Percentiles rank a stretch among this genome's conserved stretches.
Conservation (phyloP, 2,888 invertebrate genomes). For the Cerceris ruficornis region DNA sequence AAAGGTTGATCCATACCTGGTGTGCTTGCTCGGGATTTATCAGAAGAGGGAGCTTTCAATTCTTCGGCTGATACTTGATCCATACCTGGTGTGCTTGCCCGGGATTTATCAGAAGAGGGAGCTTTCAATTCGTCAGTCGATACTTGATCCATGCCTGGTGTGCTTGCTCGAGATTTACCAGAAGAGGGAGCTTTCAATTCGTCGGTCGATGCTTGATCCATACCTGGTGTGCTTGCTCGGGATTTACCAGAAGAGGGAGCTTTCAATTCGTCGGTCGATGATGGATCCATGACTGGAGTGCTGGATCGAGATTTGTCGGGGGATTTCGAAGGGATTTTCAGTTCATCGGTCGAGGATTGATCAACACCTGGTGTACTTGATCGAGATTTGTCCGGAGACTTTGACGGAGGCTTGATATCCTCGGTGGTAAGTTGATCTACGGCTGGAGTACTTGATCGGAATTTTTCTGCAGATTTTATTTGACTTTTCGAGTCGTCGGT, state of each 20-base stretch:
- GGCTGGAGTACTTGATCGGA: neutral
- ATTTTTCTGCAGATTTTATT: conserved; percentile 1
- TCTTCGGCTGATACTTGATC: conserved; percentile 1
- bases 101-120: conserved; percentile 19
- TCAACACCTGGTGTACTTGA: conserved; percentile 5
- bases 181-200: conserved; percentile 6
- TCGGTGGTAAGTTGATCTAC: neutral
- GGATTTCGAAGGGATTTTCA: conserved; percentile 1
- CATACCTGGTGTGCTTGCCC: conserved; percentile 7
- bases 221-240: conserved; percentile 7
- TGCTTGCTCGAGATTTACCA: conserved; percentile 16
- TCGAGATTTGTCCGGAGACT: conserved; percentile 25
- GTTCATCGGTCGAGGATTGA: conserved; percentile 7
- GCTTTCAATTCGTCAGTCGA: conserved; percentile 5
- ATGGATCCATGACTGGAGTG: conserved; percentile 3
- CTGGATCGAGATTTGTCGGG: conserved; percentile 28
- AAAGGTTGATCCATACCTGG: neutral
- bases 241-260: conserved; percentile 19
- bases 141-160: neutral
- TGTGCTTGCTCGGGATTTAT: conserved; percentile 17
- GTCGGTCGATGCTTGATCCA: neutral
- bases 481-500: neutral
- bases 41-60: neutral
- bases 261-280: conserved; percentile 9
- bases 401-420: conserved; percentile 1